Evolutionary conservation across 2,888 invertebrate genomes (phyloP).

Genomic region (Amphipoea oculea): DNA sequence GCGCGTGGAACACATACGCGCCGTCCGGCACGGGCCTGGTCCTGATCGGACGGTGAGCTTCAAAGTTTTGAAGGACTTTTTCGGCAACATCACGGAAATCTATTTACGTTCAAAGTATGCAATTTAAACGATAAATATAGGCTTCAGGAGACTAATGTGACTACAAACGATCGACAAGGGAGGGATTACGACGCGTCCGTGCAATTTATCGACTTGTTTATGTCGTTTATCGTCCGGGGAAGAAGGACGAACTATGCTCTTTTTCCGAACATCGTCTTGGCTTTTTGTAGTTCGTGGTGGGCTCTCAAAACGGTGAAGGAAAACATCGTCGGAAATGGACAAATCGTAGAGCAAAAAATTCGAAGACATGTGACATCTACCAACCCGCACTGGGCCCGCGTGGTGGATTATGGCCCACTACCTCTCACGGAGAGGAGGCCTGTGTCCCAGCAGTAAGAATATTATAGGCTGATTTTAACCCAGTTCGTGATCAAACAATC

Average conservation of each 20-base stretch:
- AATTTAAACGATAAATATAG: conserved; percentile 27
- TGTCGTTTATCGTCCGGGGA: conserved; percentile 12
- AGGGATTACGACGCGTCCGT: conserved; percentile 16
- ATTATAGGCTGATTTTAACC: too few species aligned
- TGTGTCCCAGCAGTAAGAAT: too few species aligned
- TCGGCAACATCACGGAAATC: not conserved
- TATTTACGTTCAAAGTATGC: conserved; percentile 9
- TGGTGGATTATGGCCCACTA: too few species aligned
- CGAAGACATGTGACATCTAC: too few species aligned
- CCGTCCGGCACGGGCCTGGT: too few species aligned
- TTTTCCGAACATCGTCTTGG: not conserved
- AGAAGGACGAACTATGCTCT: conserved; percentile 1
- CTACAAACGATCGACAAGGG: conserved; percentile 16
- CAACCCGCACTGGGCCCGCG: too few species aligned
- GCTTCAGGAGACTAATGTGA: conserved; percentile 10
- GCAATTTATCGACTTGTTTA: conserved; percentile 52
- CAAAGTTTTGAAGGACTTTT: not conserved
- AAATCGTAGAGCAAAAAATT: too few species aligned
- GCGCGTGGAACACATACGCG: too few species aligned
- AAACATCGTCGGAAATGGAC: too few species aligned
- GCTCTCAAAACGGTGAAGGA: not conserved
- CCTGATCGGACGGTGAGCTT: too few species aligned
- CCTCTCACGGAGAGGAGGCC: too few species aligned
- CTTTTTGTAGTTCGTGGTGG: not conserved
- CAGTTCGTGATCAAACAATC: too few species aligned